phyloP scores from a whole-genome alignment of 2,888 invertebrate genomes.

The Timema cristinae region DNA sequence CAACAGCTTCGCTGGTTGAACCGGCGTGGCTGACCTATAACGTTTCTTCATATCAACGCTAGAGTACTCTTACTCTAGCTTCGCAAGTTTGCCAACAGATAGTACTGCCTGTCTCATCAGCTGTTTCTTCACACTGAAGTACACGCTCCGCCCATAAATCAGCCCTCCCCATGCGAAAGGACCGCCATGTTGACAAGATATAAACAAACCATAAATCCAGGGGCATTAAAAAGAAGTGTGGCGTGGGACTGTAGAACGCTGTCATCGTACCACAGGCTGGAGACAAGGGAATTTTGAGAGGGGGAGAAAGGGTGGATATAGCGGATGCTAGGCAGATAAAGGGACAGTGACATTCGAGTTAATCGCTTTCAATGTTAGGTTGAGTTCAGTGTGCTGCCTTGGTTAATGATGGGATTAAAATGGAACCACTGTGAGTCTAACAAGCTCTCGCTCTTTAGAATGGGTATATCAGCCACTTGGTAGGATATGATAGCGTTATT shows the following conservation, averaged over 20 bases:
- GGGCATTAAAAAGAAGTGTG: slow-evolving; percentile 30
- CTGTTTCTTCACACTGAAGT: background rate
- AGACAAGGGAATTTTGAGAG: too few relatives aligned
- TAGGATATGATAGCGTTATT: too few relatives aligned
- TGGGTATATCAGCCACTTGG: too few relatives aligned
- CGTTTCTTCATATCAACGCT: background rate
- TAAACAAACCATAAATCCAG: slow-evolving; percentile 40
- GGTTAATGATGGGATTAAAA: too few relatives aligned
- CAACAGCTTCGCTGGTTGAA: slow-evolving; percentile 2
- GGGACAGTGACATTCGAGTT: too few relatives aligned
- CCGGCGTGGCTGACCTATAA: background rate
- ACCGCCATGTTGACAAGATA: slow-evolving; percentile 38
- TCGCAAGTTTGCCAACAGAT: background rate
- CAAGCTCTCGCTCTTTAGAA: too few relatives aligned
- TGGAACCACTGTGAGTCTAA: too few relatives aligned
- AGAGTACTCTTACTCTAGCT: slow-evolving; percentile 15
- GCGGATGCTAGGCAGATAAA: too few relatives aligned
- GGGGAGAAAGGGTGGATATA: too few relatives aligned
- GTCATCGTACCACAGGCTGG: slow-evolving; percentile 20
- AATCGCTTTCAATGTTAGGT: too few relatives aligned
- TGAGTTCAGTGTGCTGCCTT: too few relatives aligned
- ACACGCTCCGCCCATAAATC: slow-evolving; percentile 31
- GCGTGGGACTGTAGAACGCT: slow-evolving; percentile 22
- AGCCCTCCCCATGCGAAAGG: slow-evolving; percentile 18
- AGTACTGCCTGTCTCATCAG: slow-evolving; percentile 10